Evolutionary conservation across 2,888 invertebrate genomes (phyloP), one percentile per base, ranked within the genome.

Genomic region (Agriotes lineatus): DNA sequence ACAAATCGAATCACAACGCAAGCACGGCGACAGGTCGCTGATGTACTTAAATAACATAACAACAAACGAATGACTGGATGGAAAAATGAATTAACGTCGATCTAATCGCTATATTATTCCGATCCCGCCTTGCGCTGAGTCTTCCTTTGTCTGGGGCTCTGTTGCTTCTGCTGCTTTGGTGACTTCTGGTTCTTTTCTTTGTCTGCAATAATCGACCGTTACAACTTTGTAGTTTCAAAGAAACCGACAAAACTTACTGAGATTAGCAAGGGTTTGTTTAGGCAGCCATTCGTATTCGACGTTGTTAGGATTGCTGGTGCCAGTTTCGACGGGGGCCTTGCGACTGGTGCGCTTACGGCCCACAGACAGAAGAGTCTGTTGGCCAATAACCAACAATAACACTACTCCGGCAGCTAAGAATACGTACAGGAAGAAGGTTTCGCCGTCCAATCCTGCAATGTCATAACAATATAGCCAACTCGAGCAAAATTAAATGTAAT

Each of bases 241-340:
- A 35, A 10, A n/a, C n/a, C n/a, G 7, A 6, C 7, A 72, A 68
- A 54, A 89, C 94, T 90, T 87, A 96, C 95, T 95, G 75, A 95
- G 87, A 82, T 90, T 90, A 76, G 93, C 91, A 58, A 96, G 88
- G 72, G 94, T 93, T 85, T 96, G 95, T 81, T 93, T 93, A 39
- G 99, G 99, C 81, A 99, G 88, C 99, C 99, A 99, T 78, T 99
- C 98, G 81, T 96, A 98, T 85, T 99, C 99, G 2, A 99, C 96
- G 84, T 96, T 96, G 78, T 93, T 91, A 67, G 91, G 92, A 79
- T 92, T 94, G 69, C 90, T 90, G 0, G 98, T 98, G 72, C 98
- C 98, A 77, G 95, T 94, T 86, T 99, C 98, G 2, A 96, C 89
- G 52, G 86, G 84, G 57, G 85, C 83, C 59, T 90, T 88, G 0